phyloP scores from a whole-genome alignment of 2,797 vertebrate species.

The Pipistrellus pygmaeus region DNA sequence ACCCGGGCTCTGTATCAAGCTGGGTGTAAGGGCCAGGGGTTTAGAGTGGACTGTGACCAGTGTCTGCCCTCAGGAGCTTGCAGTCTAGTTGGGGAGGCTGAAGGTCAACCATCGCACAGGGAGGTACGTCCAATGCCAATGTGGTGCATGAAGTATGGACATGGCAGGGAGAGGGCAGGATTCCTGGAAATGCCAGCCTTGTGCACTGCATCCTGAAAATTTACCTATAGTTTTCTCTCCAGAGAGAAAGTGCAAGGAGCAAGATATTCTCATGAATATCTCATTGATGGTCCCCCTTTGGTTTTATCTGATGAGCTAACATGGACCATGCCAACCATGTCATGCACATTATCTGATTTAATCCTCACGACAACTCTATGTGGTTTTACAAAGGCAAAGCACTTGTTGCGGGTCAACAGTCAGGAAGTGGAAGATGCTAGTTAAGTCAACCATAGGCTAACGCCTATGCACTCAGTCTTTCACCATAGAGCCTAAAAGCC shows the following conservation, averaged over 20 bases:
- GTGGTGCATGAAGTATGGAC: background rate
- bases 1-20: background rate
- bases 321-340: background rate
- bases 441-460: background rate
- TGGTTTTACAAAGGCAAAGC: background rate
- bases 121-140: background rate
- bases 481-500: too few species aligned
- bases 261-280: background rate
- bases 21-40: background rate
- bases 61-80: background rate
- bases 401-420: background rate
- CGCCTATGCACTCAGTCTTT: background rate
- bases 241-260: background rate
- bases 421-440: background rate
- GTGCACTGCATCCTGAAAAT: background rate
- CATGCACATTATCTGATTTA: background rate
- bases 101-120: too few species aligned
- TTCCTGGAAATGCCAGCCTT: background rate
- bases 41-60: background rate
- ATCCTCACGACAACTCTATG: background rate
- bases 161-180: too few species aligned
- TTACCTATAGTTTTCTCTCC: background rate
- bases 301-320: background rate
- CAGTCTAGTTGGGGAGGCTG: background rate
- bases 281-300: background rate